Conservation (phyloP, 2,888 invertebrate species). For the Gordius sp. region DNA sequence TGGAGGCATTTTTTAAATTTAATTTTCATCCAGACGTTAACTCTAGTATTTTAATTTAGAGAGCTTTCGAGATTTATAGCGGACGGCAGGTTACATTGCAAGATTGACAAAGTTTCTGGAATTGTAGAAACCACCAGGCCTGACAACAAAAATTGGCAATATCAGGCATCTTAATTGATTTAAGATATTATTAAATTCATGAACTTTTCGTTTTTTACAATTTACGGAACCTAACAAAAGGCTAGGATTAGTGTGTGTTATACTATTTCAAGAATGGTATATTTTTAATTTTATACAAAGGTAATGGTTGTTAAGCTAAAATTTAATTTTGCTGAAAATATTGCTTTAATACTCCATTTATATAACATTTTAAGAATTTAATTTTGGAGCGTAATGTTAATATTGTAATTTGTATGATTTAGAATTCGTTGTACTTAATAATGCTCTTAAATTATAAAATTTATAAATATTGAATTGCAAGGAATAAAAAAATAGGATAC, state of each 20-base stretch:
- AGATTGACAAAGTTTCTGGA: constrained; percentile 65
- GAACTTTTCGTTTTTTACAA: too few relatives aligned
- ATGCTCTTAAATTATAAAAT: too few relatives aligned
- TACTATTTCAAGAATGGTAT: constrained; percentile 17
- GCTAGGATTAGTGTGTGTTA: too few relatives aligned
- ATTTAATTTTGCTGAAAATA: background rate
- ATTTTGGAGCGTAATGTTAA: background rate
- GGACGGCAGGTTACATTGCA: constrained; percentile 79
- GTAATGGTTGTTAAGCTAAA: background rate
- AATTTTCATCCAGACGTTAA: too few relatives aligned
- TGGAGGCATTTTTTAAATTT: too few relatives aligned
- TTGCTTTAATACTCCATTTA: background rate
- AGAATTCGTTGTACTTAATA: too few relatives aligned
- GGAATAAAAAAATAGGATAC: too few relatives aligned
- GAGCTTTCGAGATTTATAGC: constrained; percentile 69
- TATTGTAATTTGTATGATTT: background rate
- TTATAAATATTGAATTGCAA: too few relatives aligned
- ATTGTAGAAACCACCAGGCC: constrained; percentile 78
- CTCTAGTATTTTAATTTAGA: too few relatives aligned
- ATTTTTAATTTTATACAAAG: constrained; percentile 6
- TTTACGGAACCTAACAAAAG: background rate
- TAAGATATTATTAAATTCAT: background rate
- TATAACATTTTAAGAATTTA: background rate
- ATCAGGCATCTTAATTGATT: constrained; percentile 40
- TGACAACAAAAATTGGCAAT: constrained; percentile 62